A percentile compares a stretch with the other conserved stretches of the same genome.
These are phyloP conservation scores for Eupleurogrammus muticus DNA, from an alignment of 2,797 vertebrate species.

Conservation along the genomic window DNA sequence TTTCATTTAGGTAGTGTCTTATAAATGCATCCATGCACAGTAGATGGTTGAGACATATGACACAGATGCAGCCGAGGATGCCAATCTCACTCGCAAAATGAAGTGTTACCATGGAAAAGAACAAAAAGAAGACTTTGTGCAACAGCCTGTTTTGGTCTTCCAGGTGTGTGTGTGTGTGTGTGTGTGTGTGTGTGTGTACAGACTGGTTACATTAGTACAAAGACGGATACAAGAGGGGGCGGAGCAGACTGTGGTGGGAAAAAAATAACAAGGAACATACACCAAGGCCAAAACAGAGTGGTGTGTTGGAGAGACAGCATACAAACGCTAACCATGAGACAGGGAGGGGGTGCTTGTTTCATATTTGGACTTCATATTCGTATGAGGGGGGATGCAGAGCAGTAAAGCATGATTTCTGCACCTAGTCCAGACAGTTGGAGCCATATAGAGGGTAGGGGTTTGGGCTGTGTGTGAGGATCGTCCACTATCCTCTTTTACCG, in stretches of 20 bases:
- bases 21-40: slow-evolving; percentile 27
- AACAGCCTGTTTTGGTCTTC: slow-evolving; percentile 69
- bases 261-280: slow-evolving; percentile 38
- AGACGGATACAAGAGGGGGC: slow-evolving; percentile 57
- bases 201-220: slow-evolving; percentile 56
- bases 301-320: slow-evolving; percentile 58
- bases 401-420: slow-evolving; percentile 55
- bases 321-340: slow-evolving; percentile 76
- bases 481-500: slow-evolving; percentile 77
- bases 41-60: slow-evolving; percentile 17
- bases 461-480: slow-evolving; percentile 50
- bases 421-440: slow-evolving; percentile 63
- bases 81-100: slow-evolving; percentile 40
- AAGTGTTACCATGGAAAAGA: slow-evolving; percentile 50
- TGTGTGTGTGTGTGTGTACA: slow-evolving; percentile 72
- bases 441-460: slow-evolving; percentile 38
- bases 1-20: slow-evolving; percentile 59
- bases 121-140: slow-evolving; percentile 46
- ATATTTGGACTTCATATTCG: slow-evolving; percentile 70
- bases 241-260: slow-evolving; percentile 17
- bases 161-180: slow-evolving; percentile 68
- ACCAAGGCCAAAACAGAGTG: slow-evolving; percentile 50
- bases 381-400: slow-evolving; percentile 48
- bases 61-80: slow-evolving; percentile 33
- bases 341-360: slow-evolving; percentile 55